Percentiles rank a stretch among this genome's conserved stretches.
phyloP scores from a whole-genome alignment of 2,888 invertebrate genomes.

The Augochlorella aurata region DNA sequence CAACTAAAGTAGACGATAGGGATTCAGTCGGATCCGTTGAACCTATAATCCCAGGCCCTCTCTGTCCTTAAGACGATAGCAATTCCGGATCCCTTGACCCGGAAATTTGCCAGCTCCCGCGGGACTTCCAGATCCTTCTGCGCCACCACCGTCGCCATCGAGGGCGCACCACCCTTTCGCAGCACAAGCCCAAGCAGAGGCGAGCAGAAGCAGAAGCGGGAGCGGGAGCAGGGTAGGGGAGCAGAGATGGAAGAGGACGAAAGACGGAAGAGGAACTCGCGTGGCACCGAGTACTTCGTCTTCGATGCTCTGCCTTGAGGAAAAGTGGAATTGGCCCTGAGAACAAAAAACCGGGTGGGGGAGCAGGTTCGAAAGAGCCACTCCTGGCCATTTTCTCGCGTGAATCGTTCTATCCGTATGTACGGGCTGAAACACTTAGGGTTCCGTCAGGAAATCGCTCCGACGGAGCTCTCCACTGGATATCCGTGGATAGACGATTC shows the following conservation, averaged over 20 bases:
- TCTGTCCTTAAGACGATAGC: conserved; percentile 69
- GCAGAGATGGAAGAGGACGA: conserved; percentile 30
- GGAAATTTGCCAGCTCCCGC: conserved; percentile 63
- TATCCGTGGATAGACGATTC: conserved; percentile 37
- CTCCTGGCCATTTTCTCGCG: conserved; percentile 58
- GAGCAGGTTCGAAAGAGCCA: conserved; percentile 41
- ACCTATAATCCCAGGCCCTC: conserved; percentile 66
- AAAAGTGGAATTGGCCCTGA: conserved; percentile 53
- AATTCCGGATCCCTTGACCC: conserved; percentile 68
- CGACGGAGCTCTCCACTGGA: conserved; percentile 23
- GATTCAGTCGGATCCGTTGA: conserved; percentile 63
- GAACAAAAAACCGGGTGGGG: conserved; percentile 52
- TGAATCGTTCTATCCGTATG: conserved; percentile 45
- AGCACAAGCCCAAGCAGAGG: not conserved
- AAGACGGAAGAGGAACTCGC: conserved; percentile 44
- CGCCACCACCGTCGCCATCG: conserved; percentile 19
- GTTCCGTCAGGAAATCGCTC: conserved; percentile 30
- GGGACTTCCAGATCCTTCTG: conserved; percentile 59
- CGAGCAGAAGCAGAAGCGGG: no score
- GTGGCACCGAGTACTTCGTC: conserved; percentile 62
- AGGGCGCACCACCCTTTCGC: conserved; percentile 31
- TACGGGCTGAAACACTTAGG: conserved; percentile 32
- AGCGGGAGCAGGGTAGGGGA: no score
- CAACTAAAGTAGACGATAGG: conserved; percentile 56
- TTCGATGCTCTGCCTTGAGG: conserved; percentile 51